Evolutionary conservation across 2,888 invertebrate species (phyloP).

Genomic region (Calameuta pallipes): DNA sequence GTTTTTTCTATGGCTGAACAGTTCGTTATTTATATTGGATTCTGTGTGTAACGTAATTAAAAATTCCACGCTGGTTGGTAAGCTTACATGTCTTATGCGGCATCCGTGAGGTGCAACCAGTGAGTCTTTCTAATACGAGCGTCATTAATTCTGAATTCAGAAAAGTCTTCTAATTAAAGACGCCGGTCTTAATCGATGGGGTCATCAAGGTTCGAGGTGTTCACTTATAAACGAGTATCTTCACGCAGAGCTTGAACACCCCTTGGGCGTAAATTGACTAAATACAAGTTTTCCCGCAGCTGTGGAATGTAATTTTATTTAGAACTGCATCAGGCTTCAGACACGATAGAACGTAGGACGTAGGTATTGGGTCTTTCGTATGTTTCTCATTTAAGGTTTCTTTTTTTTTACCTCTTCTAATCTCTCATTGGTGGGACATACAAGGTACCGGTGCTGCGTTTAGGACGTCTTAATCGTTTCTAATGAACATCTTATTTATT

Average conservation of each 20-base stretch:
- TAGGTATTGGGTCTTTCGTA: neutral
- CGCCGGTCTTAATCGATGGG: neutral
- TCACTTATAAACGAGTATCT: neutral
- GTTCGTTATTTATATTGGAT: neutral
- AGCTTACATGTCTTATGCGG: neutral
- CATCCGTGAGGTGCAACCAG: neutral
- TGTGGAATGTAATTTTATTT: constrained; percentile 1
- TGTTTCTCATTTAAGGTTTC: neutral
- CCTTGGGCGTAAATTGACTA: constrained; percentile 1
- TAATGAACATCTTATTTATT: constrained; percentile 54
- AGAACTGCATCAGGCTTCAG: neutral
- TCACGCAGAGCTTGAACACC: neutral
- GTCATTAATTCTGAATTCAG: constrained; percentile 12
- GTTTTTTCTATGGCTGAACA: neutral
- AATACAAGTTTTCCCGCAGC: neutral
- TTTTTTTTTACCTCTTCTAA: neutral
- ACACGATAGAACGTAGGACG: neutral
- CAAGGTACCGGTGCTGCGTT: constrained; percentile 20
- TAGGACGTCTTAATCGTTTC: constrained; percentile 53
- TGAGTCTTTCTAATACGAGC: constrained; percentile 9
- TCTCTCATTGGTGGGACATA: neutral
- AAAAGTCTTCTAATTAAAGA: constrained; percentile 12
- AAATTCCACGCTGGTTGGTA: neutral
- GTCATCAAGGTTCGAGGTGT: neutral
- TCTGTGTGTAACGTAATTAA: neutral